These are phyloP conservation scores for Psilanteris sp. DNA, from an alignment of 1,140 invertebrate genomes.

Conservation along the genomic window DNA sequence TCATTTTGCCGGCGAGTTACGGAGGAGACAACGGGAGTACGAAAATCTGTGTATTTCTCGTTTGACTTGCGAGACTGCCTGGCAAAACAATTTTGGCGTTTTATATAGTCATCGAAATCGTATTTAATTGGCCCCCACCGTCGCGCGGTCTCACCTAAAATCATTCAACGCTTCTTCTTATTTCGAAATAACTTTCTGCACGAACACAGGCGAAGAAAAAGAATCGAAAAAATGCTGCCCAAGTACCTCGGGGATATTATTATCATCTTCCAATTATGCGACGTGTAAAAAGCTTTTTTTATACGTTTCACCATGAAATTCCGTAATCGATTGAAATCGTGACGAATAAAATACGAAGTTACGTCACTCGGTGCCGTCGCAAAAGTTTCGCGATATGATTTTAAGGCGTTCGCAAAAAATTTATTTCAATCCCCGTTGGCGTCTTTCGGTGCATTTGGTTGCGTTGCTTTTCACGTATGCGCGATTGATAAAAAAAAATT, in stretches of 20 bases:
- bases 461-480: too few species aligned
- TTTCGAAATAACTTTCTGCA: conserved; percentile 50
- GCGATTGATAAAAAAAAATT: too few species aligned
- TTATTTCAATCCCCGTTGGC: too few species aligned
- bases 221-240: conserved; percentile 23
- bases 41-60: conserved; percentile 14
- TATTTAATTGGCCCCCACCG: conserved; percentile 53
- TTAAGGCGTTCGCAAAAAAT: background rate
- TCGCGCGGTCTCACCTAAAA: conserved; percentile 30
- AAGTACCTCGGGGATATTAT: conserved; percentile 49
- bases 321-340: conserved; percentile 33
- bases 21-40: conserved; percentile 1
- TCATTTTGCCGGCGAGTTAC: conserved; percentile 16
- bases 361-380: conserved; percentile 8
- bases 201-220: conserved; percentile 10
- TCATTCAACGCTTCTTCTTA: conserved; percentile 49
- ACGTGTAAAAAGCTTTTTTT: conserved; percentile 34
- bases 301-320: conserved; percentile 26
- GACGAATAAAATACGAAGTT: conserved; percentile 18
- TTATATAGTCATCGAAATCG: conserved; percentile 60
- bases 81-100: conserved; percentile 52
- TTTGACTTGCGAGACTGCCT: conserved; percentile 25
- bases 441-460: too few species aligned
- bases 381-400: conserved; percentile 5
- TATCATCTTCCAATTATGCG: conserved; percentile 45